phyloP scores from a whole-genome alignment of 2,888 invertebrate species.

The Trissolcus japonicus region DNA sequence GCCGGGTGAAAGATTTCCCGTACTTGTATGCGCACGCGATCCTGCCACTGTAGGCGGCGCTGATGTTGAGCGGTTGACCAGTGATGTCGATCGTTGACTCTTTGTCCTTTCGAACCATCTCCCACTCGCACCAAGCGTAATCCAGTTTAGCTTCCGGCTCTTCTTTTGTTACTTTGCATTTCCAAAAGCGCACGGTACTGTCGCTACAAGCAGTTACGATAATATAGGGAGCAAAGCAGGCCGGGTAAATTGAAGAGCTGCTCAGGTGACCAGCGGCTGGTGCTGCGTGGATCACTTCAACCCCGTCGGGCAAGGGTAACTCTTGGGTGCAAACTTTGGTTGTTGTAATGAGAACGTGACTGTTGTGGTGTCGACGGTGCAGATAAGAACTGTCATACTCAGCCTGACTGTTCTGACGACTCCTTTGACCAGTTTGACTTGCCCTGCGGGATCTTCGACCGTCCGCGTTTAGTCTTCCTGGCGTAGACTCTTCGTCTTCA shows the following conservation, averaged over 20 bases:
- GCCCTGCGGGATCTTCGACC: constrained; percentile 71
- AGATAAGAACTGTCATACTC: constrained; percentile 67
- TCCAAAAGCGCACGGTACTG: constrained; percentile 93
- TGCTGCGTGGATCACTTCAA: constrained; percentile 78
- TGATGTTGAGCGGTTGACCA: constrained; percentile 92
- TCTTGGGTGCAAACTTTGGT: constrained; percentile 94
- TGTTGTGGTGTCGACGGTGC: constrained; percentile 69
- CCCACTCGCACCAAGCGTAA: constrained; percentile 92
- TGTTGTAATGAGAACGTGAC: constrained; percentile 89
- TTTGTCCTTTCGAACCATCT: constrained; percentile 86
- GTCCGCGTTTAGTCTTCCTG: constrained; percentile 68
- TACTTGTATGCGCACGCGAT: constrained; percentile 98
- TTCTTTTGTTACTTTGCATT: constrained; percentile 82
- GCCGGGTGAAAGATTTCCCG: constrained; percentile 91
- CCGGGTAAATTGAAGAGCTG: constrained; percentile 98
- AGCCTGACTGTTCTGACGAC: constrained; percentile 71
- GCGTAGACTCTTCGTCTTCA: constrained; percentile 81
- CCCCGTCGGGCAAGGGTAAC: constrained; percentile 90
- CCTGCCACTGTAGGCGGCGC: constrained; percentile 97
- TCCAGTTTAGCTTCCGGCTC: constrained; percentile 75
- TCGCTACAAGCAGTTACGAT: constrained; percentile 97
- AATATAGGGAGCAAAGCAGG: constrained; percentile 98
- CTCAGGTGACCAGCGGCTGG: constrained; percentile 84
- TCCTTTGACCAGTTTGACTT: constrained; percentile 69
- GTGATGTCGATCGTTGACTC: constrained; percentile 85